Evolutionary conservation across 2,113 vertebrate genomes (phyloP), one percentile per base, ranked within the genome.

Genomic region (Alethe diademata): DNA sequence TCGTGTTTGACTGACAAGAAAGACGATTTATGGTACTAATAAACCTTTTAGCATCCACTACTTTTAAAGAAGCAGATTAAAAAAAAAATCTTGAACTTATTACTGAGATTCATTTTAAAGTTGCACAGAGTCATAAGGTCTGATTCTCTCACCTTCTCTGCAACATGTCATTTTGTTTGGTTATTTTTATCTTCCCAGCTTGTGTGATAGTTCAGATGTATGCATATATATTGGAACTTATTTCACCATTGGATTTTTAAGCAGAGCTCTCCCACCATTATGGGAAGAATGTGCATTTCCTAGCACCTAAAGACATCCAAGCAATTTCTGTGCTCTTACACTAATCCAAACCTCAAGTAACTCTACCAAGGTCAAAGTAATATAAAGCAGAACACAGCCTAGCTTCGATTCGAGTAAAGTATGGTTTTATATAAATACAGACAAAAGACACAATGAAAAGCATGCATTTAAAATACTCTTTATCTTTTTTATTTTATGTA

Each of bases 1-100:
- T 88, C 88, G 53, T 80, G 42, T 97, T 96, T 98, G 98, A 98
- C 95, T 97, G 98, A 97, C 97, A 98, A 95, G 91, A 78, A 94
- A 94, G 89, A 93, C 79, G 79, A 97, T 97, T 97, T 97, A 97
- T 93, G 90, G 94, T 50, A 83, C 93, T 97, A 98, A 97, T 96
- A 97, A 98, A 97, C 94, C 88, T 96, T 90, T 97, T 93, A 94
- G 81, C 69, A 93, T 88, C 96, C 89, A 94, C 89, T 74, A 88
- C 96, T 96, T 95, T 96, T 96, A 92, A 96, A 96, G 96, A 96
- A 95, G 90, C 72, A 48, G 31, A 90, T 95, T 86, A 83, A 19
- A 48, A 72, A 86, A 91, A 81, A 87, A 91, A 90, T 33, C 86
- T 88, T 88, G 84, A 97, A 94, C 97, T 97, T 96, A 95, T 92